Percentiles rank a stretch among this genome's conserved stretches.
Evolutionary conservation across 2,113 vertebrate genomes (phyloP).

Genomic region (Campylomormyrus tamandua): DNA sequence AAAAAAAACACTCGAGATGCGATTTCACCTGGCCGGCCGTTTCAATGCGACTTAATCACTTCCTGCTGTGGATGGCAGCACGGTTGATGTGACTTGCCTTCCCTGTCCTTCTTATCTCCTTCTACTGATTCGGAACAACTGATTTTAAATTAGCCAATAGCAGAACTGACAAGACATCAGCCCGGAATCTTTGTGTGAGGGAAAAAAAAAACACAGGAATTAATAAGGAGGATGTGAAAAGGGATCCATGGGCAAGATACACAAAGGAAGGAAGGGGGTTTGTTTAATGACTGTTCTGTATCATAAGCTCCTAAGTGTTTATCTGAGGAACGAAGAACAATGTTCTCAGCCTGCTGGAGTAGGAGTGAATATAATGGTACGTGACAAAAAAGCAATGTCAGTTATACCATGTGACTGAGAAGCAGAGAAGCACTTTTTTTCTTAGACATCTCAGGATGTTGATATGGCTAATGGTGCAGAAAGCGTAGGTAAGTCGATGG

Average conservation of each 20-base stretch:
- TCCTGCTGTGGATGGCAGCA: not conserved
- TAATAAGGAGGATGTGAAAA: not conserved
- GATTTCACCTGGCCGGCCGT: not conserved
- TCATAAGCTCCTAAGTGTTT: not conserved
- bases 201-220: not conserved
- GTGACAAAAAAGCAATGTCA: not conserved
- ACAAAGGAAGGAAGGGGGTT: not conserved
- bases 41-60: slow-evolving; percentile 10
- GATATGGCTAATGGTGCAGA: not conserved
- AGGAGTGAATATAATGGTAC: not conserved
- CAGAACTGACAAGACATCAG: not conserved
- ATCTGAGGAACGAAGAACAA: not conserved
- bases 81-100: not conserved
- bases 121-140: not conserved
- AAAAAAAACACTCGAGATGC: not conserved
- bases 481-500: not conserved
- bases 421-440: not conserved
- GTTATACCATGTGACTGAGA: not conserved
- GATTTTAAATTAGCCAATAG: slow-evolving; percentile 12
- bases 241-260: too few relatives aligned
- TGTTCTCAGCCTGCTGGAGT: not conserved
- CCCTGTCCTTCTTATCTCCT: slow-evolving; percentile 11
- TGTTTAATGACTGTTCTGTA: not conserved
- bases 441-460: not conserved
- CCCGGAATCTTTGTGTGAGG: not conserved